These are phyloP conservation scores for Nasonia oneida DNA, from an alignment of 2,888 invertebrate genomes.

Conservation along the genomic window DNA sequence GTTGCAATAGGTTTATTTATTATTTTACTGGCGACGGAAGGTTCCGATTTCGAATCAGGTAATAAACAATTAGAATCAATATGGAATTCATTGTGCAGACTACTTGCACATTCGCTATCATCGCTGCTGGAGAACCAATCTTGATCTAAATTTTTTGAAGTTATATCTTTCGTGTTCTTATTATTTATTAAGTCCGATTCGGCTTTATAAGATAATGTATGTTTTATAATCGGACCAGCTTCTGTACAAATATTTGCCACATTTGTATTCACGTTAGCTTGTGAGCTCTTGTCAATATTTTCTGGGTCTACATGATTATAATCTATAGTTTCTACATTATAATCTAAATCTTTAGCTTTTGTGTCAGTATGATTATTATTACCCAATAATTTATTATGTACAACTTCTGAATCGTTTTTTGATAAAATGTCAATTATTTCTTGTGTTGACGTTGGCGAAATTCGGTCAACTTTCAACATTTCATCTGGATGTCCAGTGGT, in stretches of 20 bases:
- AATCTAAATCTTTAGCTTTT: background rate
- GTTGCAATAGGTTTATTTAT: constrained; percentile 69
- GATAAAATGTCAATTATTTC: constrained; percentile 77
- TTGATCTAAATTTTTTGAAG: constrained; percentile 75
- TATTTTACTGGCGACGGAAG: constrained; percentile 64
- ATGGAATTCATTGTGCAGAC: constrained; percentile 78
- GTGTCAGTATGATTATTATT: background rate
- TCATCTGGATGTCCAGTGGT: constrained; percentile 68
- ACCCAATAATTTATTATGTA: constrained; percentile 10
- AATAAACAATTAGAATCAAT: constrained; percentile 66
- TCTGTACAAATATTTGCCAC: background rate
- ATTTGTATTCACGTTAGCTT: background rate
- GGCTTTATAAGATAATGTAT: background rate
- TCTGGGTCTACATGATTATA: background rate
- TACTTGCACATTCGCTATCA: constrained; percentile 79
- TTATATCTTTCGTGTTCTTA: constrained; percentile 61
- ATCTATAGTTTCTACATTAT: background rate
- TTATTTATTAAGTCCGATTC: background rate
- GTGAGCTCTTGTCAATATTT: background rate
- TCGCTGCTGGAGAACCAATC: constrained; percentile 78
- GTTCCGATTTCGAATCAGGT: constrained; percentile 74
- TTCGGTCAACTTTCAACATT: constrained; percentile 72
- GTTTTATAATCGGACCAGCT: constrained; percentile 23
- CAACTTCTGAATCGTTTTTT: constrained; percentile 69
- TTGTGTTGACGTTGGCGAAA: constrained; percentile 76